These are phyloP conservation scores for Nineta flava DNA, from an alignment of 2,888 invertebrate species.

Conservation along the genomic window DNA sequence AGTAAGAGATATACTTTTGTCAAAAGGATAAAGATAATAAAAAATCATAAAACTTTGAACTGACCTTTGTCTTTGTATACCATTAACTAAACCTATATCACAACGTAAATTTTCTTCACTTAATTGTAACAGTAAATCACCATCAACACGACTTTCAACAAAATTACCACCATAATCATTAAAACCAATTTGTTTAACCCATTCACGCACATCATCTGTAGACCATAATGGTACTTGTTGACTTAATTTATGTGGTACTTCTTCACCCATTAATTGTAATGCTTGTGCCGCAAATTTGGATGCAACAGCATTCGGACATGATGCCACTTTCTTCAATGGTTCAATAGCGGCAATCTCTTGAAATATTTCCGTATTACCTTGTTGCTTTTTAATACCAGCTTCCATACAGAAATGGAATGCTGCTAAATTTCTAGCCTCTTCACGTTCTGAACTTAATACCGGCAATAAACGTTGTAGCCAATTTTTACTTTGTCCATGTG, in stretches of 20 bases:
- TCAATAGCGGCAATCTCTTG: constrained; percentile 90
- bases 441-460: constrained; percentile 82
- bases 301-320: constrained; percentile 94
- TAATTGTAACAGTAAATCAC: constrained; percentile 83
- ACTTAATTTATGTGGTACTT: constrained; percentile 92
- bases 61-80: constrained; percentile 77
- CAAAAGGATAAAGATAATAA: too few relatives aligned
- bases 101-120: constrained; percentile 82
- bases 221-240: constrained; percentile 99
- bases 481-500: constrained; percentile 89
- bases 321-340: constrained; percentile 88
- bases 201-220: constrained; percentile 88
- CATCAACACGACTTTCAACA: constrained; percentile 85
- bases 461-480: constrained; percentile 90
- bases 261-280: constrained; percentile 82
- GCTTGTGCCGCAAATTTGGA: constrained; percentile 94
- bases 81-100: constrained; percentile 86
- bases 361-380: constrained; percentile 81
- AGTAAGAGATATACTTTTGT: too few relatives aligned
- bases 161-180: constrained; percentile 70
- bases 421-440: constrained; percentile 90
- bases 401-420: constrained; percentile 99
- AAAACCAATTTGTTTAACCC: constrained; percentile 97
- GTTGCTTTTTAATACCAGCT: constrained; percentile 91
- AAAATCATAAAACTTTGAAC: background rate